A percentile compares a stretch with the other conserved stretches of the same genome.
Evolutionary conservation across 2,113 vertebrate genomes (phyloP).

Genomic region (Anguilla japonica): DNA sequence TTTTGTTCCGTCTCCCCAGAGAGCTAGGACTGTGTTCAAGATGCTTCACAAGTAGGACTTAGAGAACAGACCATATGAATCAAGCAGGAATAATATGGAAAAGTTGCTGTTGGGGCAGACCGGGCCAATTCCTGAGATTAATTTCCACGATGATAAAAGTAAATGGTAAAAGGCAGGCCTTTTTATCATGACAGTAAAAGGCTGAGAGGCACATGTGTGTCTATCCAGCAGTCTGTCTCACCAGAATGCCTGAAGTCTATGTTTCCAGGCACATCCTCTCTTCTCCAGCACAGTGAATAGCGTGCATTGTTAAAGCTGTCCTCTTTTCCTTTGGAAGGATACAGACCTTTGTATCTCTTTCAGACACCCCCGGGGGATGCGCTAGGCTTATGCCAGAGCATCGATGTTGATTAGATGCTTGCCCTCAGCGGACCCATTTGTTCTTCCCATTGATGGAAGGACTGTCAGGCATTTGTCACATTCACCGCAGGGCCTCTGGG

Average conservation of each 20-base stretch:
- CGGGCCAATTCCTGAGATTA: not conserved
- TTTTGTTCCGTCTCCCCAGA: not conserved
- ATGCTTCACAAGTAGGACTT: not conserved
- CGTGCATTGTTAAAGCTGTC: not conserved
- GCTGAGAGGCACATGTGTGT: not conserved
- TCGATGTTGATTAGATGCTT: not conserved
- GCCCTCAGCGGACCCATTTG: not conserved
- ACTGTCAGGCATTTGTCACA: not conserved
- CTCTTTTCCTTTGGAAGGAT: conserved; percentile 1
- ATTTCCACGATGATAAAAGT: not conserved
- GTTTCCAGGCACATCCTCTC: not conserved
- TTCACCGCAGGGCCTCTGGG: not conserved
- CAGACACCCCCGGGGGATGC: not conserved
- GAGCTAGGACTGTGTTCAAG: not conserved
- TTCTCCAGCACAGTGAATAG: not conserved
- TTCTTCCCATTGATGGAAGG: not conserved
- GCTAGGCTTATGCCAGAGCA: not conserved
- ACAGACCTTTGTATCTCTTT: conserved; percentile 3
- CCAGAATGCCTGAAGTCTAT: not conserved
- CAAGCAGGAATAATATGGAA: not conserved
- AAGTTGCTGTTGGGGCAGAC: not conserved
- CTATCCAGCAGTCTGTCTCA: not conserved
- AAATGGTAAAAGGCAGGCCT: not conserved
- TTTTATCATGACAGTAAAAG: not conserved
- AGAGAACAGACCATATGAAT: not conserved